phyloP scores from a whole-genome alignment of 2,113 vertebrate genomes.

The Gasterosteus nipponicus region DNA sequence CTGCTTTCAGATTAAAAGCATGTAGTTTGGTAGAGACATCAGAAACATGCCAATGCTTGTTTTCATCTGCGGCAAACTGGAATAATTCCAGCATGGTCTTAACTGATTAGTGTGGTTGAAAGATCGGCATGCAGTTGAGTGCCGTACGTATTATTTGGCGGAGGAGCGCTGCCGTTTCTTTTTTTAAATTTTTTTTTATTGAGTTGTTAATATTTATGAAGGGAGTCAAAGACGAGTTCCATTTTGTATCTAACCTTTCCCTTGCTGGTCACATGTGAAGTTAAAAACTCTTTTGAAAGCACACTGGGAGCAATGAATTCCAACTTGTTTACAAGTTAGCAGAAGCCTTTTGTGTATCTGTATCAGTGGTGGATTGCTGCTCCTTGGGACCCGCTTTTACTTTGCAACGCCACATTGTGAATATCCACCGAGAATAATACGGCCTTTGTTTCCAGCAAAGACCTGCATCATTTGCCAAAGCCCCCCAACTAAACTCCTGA shows the following conservation, averaged over 20 bases:
- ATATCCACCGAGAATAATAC: not conserved
- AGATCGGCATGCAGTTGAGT: not conserved
- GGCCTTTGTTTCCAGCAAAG: not conserved
- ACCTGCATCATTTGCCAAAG: not conserved
- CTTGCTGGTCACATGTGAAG: not conserved
- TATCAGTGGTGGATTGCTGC: slow-evolving; percentile 7
- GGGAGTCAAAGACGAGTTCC: not conserved
- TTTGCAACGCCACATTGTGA: not conserved
- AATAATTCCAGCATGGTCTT: not conserved
- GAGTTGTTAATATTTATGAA: not conserved
- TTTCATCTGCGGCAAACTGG: not conserved
- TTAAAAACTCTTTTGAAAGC: not conserved
- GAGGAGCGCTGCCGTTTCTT: not conserved
- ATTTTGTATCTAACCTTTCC: not conserved
- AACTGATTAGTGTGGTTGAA: not conserved
- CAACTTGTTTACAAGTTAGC: slow-evolving; percentile 20
- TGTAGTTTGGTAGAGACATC: not conserved
- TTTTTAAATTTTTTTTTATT: not conserved
- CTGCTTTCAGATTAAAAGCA: not conserved
- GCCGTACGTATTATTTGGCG: not conserved
- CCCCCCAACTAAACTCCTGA: not conserved
- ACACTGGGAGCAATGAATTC: not conserved
- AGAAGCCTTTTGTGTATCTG: not conserved
- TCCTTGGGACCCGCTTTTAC: slow-evolving; percentile 19
- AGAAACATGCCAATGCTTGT: not conserved